Evolutionary conservation across 2,113 vertebrate genomes (phyloP), one percentile per base, ranked within the genome.

Genomic region (Esox niger): DNA sequence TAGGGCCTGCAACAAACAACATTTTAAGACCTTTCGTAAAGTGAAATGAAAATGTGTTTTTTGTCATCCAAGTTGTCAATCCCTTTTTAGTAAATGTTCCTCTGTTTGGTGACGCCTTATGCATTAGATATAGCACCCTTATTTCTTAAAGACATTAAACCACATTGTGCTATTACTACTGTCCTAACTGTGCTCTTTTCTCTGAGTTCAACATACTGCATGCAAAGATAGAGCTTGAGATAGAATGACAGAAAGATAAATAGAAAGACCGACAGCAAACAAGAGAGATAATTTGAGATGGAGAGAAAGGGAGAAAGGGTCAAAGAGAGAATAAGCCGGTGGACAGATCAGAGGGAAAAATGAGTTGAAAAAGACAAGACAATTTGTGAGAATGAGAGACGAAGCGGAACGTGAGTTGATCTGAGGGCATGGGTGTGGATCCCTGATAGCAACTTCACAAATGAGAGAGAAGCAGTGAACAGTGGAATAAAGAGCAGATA

Each of bases 141-240:
- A n/a, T n/a, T n/a, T n/a, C n/a, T n/a, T n/a, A n/a, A n/a, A 38
- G 33, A 35, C 9, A 38, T 43, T 15, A 25, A n/a, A 10, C 49
- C 6, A n/a, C 49, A 21, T n/a, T 54, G 10, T 54, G 2, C 8
- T 15, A 8, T 3, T 25, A 54, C 49, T 60, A n/a, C 1, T 74
- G 54, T 59, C 38, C 58, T 10, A 78, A 62, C 68, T 71, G 35
- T 68, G 52, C 30, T 70, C 6, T 38, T 68, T 74, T 72, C 56
- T 75, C 67, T 72, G 62, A 29, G 66, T 66, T 68, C 58, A 30
- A 20, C 57, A 55, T 32, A n/a, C n/a, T n/a, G n/a, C n/a, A 57
- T 27, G 68, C 73, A 84, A 76, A 77, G 25, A 74, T 8, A 66
- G 61, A 79, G 69, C 80, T 69, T 75, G 55, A 35, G 33, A 71